Percentiles rank a stretch among this genome's conserved stretches.
phyloP scores from a whole-genome alignment of 2,888 invertebrate genomes.

The Tanytarsus gracilentus region DNA sequence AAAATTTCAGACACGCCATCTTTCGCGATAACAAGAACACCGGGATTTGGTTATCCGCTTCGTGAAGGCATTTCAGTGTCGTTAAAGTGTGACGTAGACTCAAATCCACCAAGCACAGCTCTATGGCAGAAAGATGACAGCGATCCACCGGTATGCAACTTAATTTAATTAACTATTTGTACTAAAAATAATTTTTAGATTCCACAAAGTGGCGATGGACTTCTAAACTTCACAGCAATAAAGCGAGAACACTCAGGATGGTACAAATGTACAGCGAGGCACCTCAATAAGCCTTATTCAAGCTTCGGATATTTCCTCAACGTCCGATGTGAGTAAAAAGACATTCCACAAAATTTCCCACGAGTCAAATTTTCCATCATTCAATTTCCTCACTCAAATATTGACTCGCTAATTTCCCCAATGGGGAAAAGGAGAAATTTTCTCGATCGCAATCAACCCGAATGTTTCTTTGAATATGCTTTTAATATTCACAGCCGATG shows the following conservation, averaged over 20 bases:
- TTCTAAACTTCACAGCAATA: conserved; percentile 75
- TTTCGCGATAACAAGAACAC: conserved; percentile 84
- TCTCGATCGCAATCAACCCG: too few species aligned
- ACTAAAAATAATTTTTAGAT: conserved; percentile 45
- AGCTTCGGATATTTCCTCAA: conserved; percentile 87
- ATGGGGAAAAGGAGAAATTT: too few species aligned
- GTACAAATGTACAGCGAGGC: conserved; percentile 83
- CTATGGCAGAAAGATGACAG: conserved; percentile 66
- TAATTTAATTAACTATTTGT: not conserved
- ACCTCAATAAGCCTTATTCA: conserved; percentile 74
- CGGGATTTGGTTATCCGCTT: conserved; percentile 85
- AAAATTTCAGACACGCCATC: conserved; percentile 84
- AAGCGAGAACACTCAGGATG: conserved; percentile 76
- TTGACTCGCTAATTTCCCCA: too few species aligned
- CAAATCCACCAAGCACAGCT: conserved; percentile 79
- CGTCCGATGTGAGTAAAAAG: conserved; percentile 67
- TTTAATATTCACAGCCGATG: conserved; percentile 38
- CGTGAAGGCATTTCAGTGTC: conserved; percentile 82
- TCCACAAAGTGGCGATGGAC: conserved; percentile 65
- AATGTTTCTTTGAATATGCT: too few species aligned
- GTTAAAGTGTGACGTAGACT: conserved; percentile 85
- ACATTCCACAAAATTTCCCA: not conserved
- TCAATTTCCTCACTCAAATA: too few species aligned
- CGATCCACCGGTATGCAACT: conserved; percentile 46
- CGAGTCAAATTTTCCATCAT: not conserved